Base-by-base conservation (phyloP, 2,797 vertebrate species). In the Cichlasoma orientale region DNA sequence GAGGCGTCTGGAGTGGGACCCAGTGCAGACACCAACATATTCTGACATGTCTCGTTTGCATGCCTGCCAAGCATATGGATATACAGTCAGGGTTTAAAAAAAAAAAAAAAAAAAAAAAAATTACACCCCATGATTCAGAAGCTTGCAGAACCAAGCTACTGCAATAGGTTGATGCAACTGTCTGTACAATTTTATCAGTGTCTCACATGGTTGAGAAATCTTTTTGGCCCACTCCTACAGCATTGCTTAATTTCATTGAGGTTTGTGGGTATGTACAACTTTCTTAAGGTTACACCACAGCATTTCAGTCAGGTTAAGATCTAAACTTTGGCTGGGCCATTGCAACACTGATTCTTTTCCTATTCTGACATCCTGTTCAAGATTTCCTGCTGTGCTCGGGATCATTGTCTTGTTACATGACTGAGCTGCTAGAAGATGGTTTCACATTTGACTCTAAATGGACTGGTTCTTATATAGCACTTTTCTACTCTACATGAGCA, bases 1-100 rank as follows among this genome's bases (percentile, higher is more conserved):
- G 59, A 91, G 91, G 86, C 82, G 82, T 84, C 72, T 89, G 74
- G 86, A 82, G 63, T 79, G 79, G 79, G 79, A 89, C 72, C 77
- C 72, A 79, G 80, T 82, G 75, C 86, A 83, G 82, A 86, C 85
- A 72, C 44, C 57, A 31, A 87, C 79, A 82, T 79, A 79, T 77
- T 88, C 76, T 77, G 75, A 87, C 85, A 90, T 53, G 72, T 68
- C 59, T 82, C n/a, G 1, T 69, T 68, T 44, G 69, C 52, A 29
- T 77, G 70, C 57, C 70, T 79, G 68, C 73, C 53, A 77, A 79
- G 77, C 66, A 57, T 82, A 90, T 74, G 31, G 68, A 29, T 27
- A 76, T 52, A 44, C 59, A 63, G 23, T 50, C 14, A 44, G 4
- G 14, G 41, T 44, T 41, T 4, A 41, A 61, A 47, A 47, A 52